A percentile compares a stretch with the other conserved stretches of the same genome.
phyloP scores from a whole-genome alignment of 1,140 invertebrate species.

The Zaprionus ghesquierei region DNA sequence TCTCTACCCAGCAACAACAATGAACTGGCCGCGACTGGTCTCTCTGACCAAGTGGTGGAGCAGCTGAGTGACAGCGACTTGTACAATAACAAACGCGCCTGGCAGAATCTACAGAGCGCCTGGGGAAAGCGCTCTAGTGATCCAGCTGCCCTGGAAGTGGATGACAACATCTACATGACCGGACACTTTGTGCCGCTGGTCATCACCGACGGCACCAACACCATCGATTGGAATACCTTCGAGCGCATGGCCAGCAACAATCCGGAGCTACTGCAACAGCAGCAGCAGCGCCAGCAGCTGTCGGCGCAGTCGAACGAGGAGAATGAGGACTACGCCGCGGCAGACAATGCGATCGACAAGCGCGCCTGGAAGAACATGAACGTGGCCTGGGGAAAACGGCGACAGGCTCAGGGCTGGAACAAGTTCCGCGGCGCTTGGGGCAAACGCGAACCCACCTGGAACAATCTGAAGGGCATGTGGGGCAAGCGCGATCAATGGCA shows the following conservation, averaged over 20 bases:
- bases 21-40: slow-evolving; percentile 44
- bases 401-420: slow-evolving; percentile 84
- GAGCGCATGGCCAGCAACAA: slow-evolving; percentile 54
- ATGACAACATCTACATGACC: slow-evolving; percentile 63
- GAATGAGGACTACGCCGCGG: slow-evolving; percentile 28
- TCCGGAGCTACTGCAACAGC: slow-evolving; percentile 28
- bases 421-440: slow-evolving; percentile 86
- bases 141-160: slow-evolving; percentile 23
- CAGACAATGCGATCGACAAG: slow-evolving; percentile 83
- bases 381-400: slow-evolving; percentile 86
- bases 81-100: slow-evolving; percentile 84
- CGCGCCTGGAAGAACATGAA: slow-evolving; percentile 86
- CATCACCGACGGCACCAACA: slow-evolving; percentile 70
- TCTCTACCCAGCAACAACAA: slow-evolving; percentile 33
- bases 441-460: slow-evolving; percentile 88
- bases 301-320: slow-evolving; percentile 47
- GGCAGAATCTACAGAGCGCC: slow-evolving; percentile 85
- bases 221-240: slow-evolving; percentile 71
- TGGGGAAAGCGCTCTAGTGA: slow-evolving; percentile 85
- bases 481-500: slow-evolving; percentile 85
- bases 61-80: slow-evolving; percentile 58
- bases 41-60: slow-evolving; percentile 62
- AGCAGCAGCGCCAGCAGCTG: slow-evolving; percentile 14
- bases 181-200: slow-evolving; percentile 73
- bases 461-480: slow-evolving; percentile 89